These are phyloP conservation scores for Austrofundulus limnaeus DNA, from an alignment of 2,113 vertebrate species.

Conservation along the genomic window DNA sequence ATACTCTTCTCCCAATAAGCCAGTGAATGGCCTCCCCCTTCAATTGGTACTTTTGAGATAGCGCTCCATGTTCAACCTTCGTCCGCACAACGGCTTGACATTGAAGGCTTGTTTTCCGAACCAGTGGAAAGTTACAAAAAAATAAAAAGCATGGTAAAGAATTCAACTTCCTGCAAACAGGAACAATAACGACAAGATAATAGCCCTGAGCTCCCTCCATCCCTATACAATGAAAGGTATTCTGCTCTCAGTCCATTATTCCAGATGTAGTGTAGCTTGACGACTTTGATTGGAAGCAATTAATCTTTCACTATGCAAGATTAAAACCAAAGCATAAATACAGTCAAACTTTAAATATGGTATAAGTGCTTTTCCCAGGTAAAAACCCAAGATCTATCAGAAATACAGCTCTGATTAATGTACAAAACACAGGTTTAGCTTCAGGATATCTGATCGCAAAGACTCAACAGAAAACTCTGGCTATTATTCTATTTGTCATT, in stretches of 20 bases:
- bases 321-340: constrained; percentile 25
- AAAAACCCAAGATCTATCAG: constrained; percentile 45
- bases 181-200: constrained; percentile 79
- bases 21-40: constrained; percentile 63
- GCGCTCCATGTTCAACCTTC: constrained; percentile 63
- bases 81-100: constrained; percentile 63
- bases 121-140: constrained; percentile 61
- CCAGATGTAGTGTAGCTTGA: constrained; percentile 50
- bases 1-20: constrained; percentile 76
- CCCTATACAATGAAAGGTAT: constrained; percentile 44
- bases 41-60: constrained; percentile 74
- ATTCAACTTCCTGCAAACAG: constrained; percentile 72
- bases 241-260: constrained; percentile 57
- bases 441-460: constrained; percentile 46
- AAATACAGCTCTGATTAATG: constrained; percentile 63
- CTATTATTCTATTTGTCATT: constrained; percentile 46
- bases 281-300: constrained; percentile 72
- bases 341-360: constrained; percentile 47
- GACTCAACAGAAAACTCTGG: constrained; percentile 42
- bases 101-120: constrained; percentile 74
- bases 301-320: constrained; percentile 67
- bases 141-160: constrained; percentile 57
- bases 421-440: constrained; percentile 41
- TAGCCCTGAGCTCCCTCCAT: constrained; percentile 43
- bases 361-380: constrained; percentile 44